A percentile compares a stretch with the other conserved stretches of the same genome.
These are phyloP conservation scores for Pelecanoides urinatrix DNA, from an alignment of 2,113 vertebrate genomes.

Conservation along the genomic window DNA sequence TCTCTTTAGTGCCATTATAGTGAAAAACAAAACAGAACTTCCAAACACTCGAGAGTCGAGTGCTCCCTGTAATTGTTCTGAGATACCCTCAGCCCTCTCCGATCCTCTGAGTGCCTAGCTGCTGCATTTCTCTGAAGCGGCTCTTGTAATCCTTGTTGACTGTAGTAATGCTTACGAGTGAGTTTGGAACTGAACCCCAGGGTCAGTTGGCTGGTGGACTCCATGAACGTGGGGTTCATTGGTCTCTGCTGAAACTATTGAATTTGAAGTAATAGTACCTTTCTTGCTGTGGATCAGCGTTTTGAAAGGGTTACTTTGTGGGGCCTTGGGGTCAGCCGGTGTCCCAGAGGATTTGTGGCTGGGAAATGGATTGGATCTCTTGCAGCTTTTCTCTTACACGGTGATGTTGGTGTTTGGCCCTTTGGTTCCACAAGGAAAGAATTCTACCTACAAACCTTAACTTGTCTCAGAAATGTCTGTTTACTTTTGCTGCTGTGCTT, in stretches of 20 bases:
- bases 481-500: background rate
- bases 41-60: background rate
- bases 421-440: background rate
- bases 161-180: background rate
- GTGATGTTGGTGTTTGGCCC: background rate
- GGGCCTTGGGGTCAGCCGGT: background rate
- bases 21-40: slow-evolving; percentile 39
- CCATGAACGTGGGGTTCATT: background rate
- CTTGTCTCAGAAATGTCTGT: background rate
- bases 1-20: slow-evolving; percentile 25
- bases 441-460: background rate
- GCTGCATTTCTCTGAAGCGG: background rate
- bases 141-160: background rate
- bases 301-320: background rate
- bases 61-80: slow-evolving; percentile 32
- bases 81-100: background rate
- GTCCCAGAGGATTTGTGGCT: background rate
- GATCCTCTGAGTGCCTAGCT: background rate
- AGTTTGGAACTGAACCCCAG: background rate
- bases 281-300: background rate
- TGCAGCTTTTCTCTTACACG: background rate
- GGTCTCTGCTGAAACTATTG: background rate
- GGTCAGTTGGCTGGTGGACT: background rate
- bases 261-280: background rate
- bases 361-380: background rate